A percentile compares a stretch with the other conserved stretches of the same genome.
phyloP scores from a whole-genome alignment of 2,888 invertebrate genomes.

The Laspeyria flexula region DNA sequence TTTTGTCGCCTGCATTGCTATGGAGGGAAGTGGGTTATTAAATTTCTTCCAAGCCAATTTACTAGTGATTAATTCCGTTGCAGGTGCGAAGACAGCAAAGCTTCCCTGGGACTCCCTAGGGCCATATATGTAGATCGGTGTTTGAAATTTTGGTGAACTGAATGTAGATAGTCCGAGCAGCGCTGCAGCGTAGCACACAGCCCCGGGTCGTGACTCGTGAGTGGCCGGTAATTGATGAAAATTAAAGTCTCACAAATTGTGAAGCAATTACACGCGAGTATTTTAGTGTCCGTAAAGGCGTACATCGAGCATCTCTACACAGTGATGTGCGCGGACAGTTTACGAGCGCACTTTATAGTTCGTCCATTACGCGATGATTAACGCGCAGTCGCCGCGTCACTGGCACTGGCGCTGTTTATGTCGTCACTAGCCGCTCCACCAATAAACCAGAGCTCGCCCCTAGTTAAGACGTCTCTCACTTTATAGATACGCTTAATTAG shows the following conservation, averaged over 20 bases:
- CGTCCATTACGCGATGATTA: slow-evolving; percentile 5
- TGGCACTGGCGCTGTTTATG: not conserved
- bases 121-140: no score
- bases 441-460: slow-evolving; percentile 3
- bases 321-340: slow-evolving; percentile 1
- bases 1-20: no score
- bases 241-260: not conserved
- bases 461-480: slow-evolving; percentile 10
- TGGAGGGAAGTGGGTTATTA: no score
- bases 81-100: no score
- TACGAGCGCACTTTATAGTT: slow-evolving; percentile 14
- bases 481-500: slow-evolving; percentile 5
- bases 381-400: slow-evolving; percentile 2
- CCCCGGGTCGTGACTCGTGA: not conserved
- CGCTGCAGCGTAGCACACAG: no score
- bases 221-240: not conserved
- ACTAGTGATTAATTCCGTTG: no score
- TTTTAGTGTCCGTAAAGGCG: not conserved
- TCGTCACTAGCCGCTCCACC: slow-evolving; percentile 4
- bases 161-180: no score
- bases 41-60: no score
- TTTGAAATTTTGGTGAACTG: no score
- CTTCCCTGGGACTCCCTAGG: no score
- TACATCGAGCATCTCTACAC: not conserved
- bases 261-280: not conserved